Conservation (phyloP, 2,113 vertebrate genomes). For the Trichechus manatus region DNA sequence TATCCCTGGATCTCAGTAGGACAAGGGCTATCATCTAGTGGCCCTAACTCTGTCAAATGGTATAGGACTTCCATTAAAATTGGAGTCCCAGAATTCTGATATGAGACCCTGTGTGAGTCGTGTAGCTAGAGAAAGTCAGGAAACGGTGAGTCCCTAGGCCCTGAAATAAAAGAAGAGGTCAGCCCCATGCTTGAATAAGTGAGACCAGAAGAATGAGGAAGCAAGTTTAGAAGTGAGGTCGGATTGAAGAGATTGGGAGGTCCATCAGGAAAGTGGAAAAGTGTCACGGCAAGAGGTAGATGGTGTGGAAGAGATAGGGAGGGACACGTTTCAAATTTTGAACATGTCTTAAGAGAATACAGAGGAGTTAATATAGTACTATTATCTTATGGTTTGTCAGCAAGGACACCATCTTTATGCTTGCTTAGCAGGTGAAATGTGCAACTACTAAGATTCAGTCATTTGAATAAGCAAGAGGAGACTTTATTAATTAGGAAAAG, state of each 20-base stretch:
- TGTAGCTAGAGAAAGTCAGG: not conserved
- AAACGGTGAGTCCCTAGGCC: not conserved
- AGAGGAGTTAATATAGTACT: not conserved
- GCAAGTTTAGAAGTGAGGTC: not conserved
- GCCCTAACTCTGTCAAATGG: not conserved
- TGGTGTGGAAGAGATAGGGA: not conserved
- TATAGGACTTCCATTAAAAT: conserved; percentile 28
- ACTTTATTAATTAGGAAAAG: not conserved
- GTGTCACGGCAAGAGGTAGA: not conserved
- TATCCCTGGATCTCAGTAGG: not conserved
- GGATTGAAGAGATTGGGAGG: not conserved
- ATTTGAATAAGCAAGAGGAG: not conserved
- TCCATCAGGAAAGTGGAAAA: not conserved
- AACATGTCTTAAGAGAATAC: not conserved
- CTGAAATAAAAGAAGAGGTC: not conserved
- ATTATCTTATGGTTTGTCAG: not conserved
- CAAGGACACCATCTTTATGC: conserved; percentile 7
- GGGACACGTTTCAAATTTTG: not conserved
- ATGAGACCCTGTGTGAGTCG: not conserved
- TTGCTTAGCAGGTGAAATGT: conserved; percentile 36
- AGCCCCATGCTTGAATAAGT: not conserved
- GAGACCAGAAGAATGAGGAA: not conserved
- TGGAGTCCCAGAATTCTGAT: not conserved
- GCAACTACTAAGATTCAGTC: not conserved
- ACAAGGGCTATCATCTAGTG: not conserved